These are phyloP conservation scores for Dynastes tityus DNA, from an alignment of 2,888 invertebrate species.

Conservation along the genomic window DNA sequence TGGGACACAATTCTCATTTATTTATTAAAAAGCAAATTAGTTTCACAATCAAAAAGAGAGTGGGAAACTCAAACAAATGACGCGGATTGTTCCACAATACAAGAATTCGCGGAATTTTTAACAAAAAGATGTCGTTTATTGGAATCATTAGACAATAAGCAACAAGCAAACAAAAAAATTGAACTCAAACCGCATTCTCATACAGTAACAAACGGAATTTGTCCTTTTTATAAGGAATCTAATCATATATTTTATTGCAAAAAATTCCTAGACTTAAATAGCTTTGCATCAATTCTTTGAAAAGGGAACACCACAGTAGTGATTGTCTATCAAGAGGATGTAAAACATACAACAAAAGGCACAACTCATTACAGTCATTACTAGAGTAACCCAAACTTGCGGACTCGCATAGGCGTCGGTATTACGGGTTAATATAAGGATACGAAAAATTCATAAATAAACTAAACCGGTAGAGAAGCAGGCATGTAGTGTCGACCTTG, in stretches of 20 bases:
- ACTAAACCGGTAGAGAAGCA: too few species aligned
- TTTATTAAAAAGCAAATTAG: background rate
- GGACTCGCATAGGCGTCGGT: too few species aligned
- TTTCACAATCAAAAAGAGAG: too few species aligned
- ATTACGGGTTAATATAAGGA: too few species aligned
- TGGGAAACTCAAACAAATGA: constrained; percentile 8
- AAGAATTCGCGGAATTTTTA: constrained; percentile 3
- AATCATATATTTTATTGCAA: background rate
- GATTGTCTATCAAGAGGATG: constrained; percentile 4
- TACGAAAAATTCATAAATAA: too few species aligned
- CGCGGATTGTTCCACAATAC: background rate
- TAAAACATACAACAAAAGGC: background rate
- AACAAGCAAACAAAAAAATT: background rate
- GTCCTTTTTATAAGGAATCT: background rate
- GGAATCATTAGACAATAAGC: background rate
- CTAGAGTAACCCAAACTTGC: too few species aligned
- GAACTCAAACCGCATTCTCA: background rate
- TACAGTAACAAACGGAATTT: constrained; percentile 3
- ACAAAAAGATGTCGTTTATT: constrained; percentile 2
- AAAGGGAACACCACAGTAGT: background rate
- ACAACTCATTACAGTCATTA: background rate
- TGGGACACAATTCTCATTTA: background rate
- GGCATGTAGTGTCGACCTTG: too few species aligned
- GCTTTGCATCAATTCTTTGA: too few species aligned
- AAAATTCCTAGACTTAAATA: background rate